Base-by-base conservation (phyloP, 2,797 vertebrate genomes). In the Cetoscarus ocellatus region DNA sequence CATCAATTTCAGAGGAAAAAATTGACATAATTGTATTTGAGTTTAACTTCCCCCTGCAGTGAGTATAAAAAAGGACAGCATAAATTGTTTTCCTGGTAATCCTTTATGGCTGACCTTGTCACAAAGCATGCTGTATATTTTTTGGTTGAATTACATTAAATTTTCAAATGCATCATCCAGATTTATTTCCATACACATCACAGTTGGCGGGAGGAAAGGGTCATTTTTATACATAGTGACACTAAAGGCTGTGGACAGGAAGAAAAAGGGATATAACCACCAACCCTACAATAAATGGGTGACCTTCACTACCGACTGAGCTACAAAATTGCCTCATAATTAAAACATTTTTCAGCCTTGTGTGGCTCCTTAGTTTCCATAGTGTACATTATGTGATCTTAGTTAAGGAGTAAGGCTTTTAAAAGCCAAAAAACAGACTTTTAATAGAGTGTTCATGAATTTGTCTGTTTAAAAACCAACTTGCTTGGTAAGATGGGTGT, bases 171-270 rank as follows among this genome's bases (percentile, higher is more conserved):
- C 40, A 59, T 61, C 44, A 18, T 54, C 40, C 62, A 19, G 34
- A 58, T 67, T 61, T 54, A 19, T 75, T 51, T 69, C 8, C 52
- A 42, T 48, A 44, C 11, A 53, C n/a, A 56, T 51, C 47, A 53
- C 43, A 39, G 54, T 51, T 57, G 44, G 49, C 57, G 47, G 48
- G 47, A 48, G 18, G 15, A 15, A 6, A 10, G 19, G 5, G 6
- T 19, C 7, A 35, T 13, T 13, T 9, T 66, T 42, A 70, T 69
- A 18, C 56, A 63, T 61, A 70, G 82, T 71, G 43, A 73, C 57
- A 36, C 17, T 44, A 50, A 12, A 48, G 13, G 11, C 10, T 52
- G 19, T 43, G 45, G 38, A 56, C 50, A n/a, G 52, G 49, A 38
- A 42, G 43, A 52, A 34, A 14, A 15, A 50, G 45, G 13, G 66